Evolutionary conservation across 2,888 invertebrate genomes (phyloP).

Genomic region (Oeneis ivallda): DNA sequence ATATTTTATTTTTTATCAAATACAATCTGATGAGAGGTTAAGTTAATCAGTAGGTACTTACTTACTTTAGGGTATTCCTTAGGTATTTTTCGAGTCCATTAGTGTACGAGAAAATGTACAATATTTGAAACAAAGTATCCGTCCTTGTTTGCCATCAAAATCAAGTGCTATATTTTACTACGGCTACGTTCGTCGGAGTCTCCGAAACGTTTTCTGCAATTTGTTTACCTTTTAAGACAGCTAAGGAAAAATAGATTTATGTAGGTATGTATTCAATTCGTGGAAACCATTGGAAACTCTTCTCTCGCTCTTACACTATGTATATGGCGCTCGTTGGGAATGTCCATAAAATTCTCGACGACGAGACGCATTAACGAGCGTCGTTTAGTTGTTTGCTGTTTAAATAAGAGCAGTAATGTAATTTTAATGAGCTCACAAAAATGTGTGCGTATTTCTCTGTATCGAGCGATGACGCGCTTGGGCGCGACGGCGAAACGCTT

Average conservation of each 20-base stretch:
- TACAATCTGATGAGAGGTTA: neutral
- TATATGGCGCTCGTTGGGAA: conserved; percentile 48
- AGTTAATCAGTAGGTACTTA: no score
- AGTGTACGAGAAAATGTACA: no score
- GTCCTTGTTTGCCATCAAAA: no score
- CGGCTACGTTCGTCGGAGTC: no score
- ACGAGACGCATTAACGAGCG: conserved; percentile 72
- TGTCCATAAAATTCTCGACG: conserved; percentile 70
- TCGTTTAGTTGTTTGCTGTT: conserved; percentile 78
- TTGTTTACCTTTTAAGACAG: neutral
- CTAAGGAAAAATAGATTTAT: no score
- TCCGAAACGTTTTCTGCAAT: no score
- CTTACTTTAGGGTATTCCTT: no score
- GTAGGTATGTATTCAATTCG: no score
- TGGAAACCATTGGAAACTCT: neutral
- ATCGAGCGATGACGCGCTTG: conserved; percentile 39
- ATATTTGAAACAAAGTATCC: no score
- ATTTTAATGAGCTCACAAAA: conserved; percentile 79
- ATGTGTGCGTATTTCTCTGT: conserved; percentile 63
- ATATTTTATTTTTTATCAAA: no score
- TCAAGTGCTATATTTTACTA: no score
- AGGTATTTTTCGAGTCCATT: no score
- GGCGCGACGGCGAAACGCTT: conserved; percentile 42
- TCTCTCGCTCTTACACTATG: conserved; percentile 10
- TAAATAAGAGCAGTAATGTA: conserved; percentile 78